These are phyloP conservation scores for Semaprochilodus insignis DNA, from an alignment of 2,797 vertebrate species.

Conservation along the genomic window DNA sequence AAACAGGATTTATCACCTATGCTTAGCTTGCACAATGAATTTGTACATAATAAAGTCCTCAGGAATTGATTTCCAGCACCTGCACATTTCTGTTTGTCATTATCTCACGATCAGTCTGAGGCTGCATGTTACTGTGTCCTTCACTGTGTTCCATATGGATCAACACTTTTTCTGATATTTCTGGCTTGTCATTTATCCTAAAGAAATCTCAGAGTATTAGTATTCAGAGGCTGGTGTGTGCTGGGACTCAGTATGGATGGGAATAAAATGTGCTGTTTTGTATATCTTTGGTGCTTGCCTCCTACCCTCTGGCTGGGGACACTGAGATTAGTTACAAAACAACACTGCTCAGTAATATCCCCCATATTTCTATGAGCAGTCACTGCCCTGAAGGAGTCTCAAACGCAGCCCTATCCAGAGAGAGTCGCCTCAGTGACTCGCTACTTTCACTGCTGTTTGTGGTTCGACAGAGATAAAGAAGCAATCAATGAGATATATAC, in stretches of 20 bases:
- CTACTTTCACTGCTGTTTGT: slow-evolving; percentile 41
- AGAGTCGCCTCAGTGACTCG: slow-evolving; percentile 30
- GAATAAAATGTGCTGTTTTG: slow-evolving; percentile 42
- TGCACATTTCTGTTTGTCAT: too few species aligned
- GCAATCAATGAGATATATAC: slow-evolving; percentile 55
- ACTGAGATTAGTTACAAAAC: slow-evolving; percentile 55
- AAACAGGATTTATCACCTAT: too few species aligned
- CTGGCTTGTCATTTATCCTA: slow-evolving; percentile 17
- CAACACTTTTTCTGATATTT: not conserved
- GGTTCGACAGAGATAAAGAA: slow-evolving; percentile 58
- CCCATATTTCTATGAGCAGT: slow-evolving; percentile 51
- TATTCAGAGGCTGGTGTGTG: slow-evolving; percentile 26
- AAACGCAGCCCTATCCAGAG: slow-evolving; percentile 23
- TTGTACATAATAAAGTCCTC: too few species aligned
- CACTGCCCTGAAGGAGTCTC: slow-evolving; percentile 41
- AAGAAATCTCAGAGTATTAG: slow-evolving; percentile 31
- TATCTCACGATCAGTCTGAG: too few species aligned
- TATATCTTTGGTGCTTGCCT: slow-evolving; percentile 41
- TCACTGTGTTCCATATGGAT: not conserved
- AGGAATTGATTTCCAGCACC: too few species aligned
- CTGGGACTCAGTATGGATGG: slow-evolving; percentile 24
- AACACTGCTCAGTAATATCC: slow-evolving; percentile 35
- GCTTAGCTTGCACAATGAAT: too few species aligned
- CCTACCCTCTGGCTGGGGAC: slow-evolving; percentile 47
- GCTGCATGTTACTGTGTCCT: not conserved